Conservation (phyloP, 2,113 vertebrate genomes). For the Stigmatopora nigra region DNA sequence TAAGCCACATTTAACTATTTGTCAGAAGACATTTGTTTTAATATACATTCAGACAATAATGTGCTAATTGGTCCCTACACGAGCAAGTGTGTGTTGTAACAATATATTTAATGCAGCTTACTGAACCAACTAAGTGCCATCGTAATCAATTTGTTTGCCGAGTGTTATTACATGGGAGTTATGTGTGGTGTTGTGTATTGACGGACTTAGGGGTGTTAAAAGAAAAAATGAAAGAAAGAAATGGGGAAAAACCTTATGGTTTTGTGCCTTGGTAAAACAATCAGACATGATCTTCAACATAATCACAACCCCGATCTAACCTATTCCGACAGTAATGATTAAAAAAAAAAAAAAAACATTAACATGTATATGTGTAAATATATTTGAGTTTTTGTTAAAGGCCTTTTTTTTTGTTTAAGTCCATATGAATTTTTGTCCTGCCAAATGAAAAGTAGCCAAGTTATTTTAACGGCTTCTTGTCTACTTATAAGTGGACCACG, state of each 20-base stretch:
- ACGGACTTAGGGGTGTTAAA: background rate
- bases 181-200: background rate
- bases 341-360: background rate
- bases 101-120: background rate
- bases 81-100: background rate
- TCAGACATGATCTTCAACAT: background rate
- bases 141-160: background rate
- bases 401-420: background rate
- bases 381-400: background rate
- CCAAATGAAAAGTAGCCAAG: slow-evolving; percentile 29
- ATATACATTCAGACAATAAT: slow-evolving; percentile 11
- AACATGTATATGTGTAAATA: background rate
- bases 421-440: slow-evolving; percentile 6
- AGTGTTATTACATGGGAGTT: background rate
- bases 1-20: slow-evolving; percentile 8
- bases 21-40: slow-evolving; percentile 15
- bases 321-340: slow-evolving; percentile 7
- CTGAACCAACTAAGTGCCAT: background rate
- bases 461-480: background rate
- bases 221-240: no score
- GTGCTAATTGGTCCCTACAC: slow-evolving; percentile 9
- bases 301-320: background rate
- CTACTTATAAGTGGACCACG: slow-evolving; percentile 10
- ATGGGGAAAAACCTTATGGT: background rate
- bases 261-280: background rate